Evolutionary conservation across 1,140 invertebrate genomes (phyloP).

Genomic region (Euglossa dilemma): DNA sequence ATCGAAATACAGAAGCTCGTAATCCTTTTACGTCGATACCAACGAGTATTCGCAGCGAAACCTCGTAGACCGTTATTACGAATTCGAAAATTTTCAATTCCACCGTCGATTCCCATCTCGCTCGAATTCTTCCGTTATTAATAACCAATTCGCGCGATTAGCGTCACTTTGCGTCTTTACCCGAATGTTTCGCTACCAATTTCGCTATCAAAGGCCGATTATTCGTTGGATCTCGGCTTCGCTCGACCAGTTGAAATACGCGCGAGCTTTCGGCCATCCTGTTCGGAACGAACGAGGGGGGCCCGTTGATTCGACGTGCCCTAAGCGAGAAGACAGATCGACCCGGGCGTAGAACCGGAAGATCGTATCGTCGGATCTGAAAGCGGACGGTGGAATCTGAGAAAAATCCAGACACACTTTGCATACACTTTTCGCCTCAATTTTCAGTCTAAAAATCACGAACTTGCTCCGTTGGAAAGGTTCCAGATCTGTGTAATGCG

Average conservation of each 20-base stretch:
- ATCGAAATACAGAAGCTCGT: no score
- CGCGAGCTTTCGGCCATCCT: no score
- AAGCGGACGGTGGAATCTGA: slow-evolving; percentile 47
- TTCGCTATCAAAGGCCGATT: no score
- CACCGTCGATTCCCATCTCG: no score
- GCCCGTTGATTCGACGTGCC: not conserved
- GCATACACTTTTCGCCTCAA: slow-evolving; percentile 65
- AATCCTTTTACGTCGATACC: no score
- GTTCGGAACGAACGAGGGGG: not conserved
- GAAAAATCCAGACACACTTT: slow-evolving; percentile 63
- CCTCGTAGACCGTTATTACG: no score
- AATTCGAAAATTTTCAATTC: no score
- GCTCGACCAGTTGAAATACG: no score
- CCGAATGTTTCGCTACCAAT: no score
- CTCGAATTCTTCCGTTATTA: no score
- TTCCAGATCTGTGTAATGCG: slow-evolving; percentile 69
- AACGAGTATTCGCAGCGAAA: no score
- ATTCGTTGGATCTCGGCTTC: not conserved
- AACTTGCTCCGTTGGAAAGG: slow-evolving; percentile 61
- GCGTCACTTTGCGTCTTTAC: not conserved
- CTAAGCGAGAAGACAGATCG: slow-evolving; percentile 14
- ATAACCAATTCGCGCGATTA: no score
- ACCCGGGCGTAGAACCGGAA: slow-evolving; percentile 1
- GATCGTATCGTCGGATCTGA: slow-evolving; percentile 42
- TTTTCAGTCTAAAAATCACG: slow-evolving; percentile 67